Conservation (phyloP, 2,113 vertebrate species). For the Micromys minutus region DNA sequence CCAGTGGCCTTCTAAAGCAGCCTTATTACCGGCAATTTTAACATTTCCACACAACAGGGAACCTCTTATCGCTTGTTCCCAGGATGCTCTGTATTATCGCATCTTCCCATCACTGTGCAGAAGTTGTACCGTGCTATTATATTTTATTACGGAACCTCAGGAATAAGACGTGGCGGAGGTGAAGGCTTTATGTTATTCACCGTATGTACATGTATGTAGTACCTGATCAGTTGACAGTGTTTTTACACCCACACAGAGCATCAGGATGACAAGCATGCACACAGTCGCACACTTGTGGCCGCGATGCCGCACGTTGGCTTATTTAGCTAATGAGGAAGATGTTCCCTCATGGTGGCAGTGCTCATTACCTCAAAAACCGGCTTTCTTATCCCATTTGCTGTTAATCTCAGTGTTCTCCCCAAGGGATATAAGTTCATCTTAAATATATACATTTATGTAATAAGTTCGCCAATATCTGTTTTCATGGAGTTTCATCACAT, state of each 20-base stretch:
- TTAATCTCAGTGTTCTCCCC: background rate
- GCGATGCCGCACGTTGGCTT: too few relatives aligned
- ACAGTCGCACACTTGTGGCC: background rate
- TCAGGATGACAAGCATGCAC: background rate
- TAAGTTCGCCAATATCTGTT: background rate
- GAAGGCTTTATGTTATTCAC: background rate
- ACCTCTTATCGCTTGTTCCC: background rate
- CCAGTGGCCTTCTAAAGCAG: background rate
- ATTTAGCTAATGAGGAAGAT: slow-evolving; percentile 19
- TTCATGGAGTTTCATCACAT: background rate
- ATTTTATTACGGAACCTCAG: slow-evolving; percentile 19
- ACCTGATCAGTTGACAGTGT: background rate
- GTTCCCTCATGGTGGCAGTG: background rate
- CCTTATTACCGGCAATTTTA: background rate
- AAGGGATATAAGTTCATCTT: background rate
- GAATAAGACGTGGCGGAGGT: background rate
- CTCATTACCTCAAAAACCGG: background rate
- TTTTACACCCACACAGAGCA: background rate
- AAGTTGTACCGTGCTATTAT: slow-evolving; percentile 5
- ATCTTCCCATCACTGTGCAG: background rate
- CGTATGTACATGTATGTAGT: background rate
- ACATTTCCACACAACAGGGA: background rate
- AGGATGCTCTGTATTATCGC: background rate
- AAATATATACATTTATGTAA: background rate
- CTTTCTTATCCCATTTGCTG: background rate